Evolutionary conservation across 2,888 invertebrate species (phyloP), one percentile per base, ranked within the genome.

Genomic region (Pachycephus smyrnensis): DNA sequence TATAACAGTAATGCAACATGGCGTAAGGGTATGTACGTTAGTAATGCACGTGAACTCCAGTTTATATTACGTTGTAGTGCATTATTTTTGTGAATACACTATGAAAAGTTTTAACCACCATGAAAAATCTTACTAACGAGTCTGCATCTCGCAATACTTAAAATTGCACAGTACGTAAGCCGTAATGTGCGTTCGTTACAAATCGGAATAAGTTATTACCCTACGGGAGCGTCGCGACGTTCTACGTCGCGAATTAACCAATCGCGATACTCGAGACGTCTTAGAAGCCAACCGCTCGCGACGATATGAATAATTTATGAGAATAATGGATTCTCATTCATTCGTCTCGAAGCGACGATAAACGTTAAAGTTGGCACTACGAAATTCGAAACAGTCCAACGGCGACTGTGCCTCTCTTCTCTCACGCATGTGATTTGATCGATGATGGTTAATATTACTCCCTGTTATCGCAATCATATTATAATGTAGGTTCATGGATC

Each of bases 1-100:
- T 79, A 79, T 79, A 73, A 73, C 79, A 73, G 79, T 79, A 79
- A 79, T 79, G 76, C 79, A 73, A 79, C 76, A 74, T 76, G 76
- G 69, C 73, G 33, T 73, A 69, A 68, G 75, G 75, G 75, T 76
- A 23, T 23, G 55, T 55, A 23, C 55, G 55, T 55, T 55, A 55
- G 55, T 75, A 68, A 78, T 36, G 76, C 35, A 78, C 68, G 55
- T 68, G 30, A 71, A 78, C 75, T 37, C n/a, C 74, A 30, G 36
- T 74, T 37, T 35, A 30, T 74, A 30, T 74, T 35, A 71, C 71
- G 31, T 32, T 9, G 32, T 32, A 32, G 9, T 32, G 71, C 11
- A 32, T 71, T 71, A 71, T 71, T 71, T 71, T 71, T 71, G 15
- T 71, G 71, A 71, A 71, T 31, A 32, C 71, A 31, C 71, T 31